Evolutionary conservation across 1,140 invertebrate genomes (phyloP), one percentile per base, ranked within the genome.

Genomic region (Anadara kagoshimensis): DNA sequence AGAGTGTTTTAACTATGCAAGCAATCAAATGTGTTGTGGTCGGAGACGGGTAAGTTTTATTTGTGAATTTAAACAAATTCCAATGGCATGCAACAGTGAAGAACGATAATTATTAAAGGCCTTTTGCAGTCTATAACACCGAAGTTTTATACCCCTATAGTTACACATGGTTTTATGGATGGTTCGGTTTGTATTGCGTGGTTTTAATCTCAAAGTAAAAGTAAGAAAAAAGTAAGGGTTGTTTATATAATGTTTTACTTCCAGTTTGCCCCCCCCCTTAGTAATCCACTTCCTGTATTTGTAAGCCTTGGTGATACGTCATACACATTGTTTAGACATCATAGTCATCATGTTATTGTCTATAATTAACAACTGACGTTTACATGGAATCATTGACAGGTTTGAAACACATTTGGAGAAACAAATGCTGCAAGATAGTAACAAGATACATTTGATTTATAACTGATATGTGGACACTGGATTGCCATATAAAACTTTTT

Each of bases 11-110:
- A 61, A 66, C 29, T 43, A 75, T 75, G 73, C 73, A 75, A 57
- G 73, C 73, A 41, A 75, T 75, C 49, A 75, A 75, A 62, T 75
- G 73, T 75, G 73, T 75, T 53, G 73, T 75, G 24, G 73, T 75
- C 5, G 73, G 73, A 51, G 73, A 75, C 63, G 73, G 73, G 73
- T 75, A 61, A 75, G 73, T 70, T 18, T 12, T 18, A 20, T 14
- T 12, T 16, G 10, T n/a, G 12, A 53, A 53, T 36, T 36, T 3
- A 36, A 36, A 36, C 29, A 36, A 36, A 36, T 36, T 36, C 29
- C 29, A 36, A 3, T 36, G 29, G 29, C 29, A 36, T 36, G 29
- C 29, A 29, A 53, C 14, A 11, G 10, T 53, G 12, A 16, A 12
- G 12, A 29, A 5, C n/a, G 5, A 16, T 43, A 64, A 51, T 49